Percentiles rank a stretch among this genome's conserved stretches.
These are phyloP conservation scores for Lasioglossum oenotherae DNA, from an alignment of 2,888 invertebrate species.

Conservation along the genomic window DNA sequence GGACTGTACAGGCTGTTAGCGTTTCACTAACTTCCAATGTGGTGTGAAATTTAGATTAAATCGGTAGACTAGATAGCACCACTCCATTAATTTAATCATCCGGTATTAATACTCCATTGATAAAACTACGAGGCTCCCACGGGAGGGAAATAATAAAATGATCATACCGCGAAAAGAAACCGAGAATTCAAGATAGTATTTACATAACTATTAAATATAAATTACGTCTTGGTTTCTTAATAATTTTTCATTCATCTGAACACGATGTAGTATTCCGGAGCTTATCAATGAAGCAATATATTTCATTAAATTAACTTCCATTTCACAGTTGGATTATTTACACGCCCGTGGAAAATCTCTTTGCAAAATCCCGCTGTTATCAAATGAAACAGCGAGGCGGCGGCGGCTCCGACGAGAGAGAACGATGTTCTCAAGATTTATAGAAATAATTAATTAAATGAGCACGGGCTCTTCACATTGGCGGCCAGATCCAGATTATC, in stretches of 20 bases:
- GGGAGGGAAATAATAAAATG: neutral
- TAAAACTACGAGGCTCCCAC: neutral
- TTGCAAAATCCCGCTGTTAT: neutral
- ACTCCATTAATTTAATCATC: neutral
- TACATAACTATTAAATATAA: too few relatives aligned
- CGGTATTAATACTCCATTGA: neutral
- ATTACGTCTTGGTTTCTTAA: neutral
- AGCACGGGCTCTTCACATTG: neutral
- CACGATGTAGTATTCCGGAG: neutral
- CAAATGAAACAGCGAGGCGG: neutral
- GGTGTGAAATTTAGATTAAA: neutral
- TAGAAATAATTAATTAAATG: conserved; percentile 9
- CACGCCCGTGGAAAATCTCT: neutral
- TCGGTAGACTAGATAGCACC: neutral
- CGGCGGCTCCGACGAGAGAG: neutral
- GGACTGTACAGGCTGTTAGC: neutral
- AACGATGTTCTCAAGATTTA: neutral
- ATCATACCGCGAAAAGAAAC: neutral
- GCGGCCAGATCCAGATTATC: neutral
- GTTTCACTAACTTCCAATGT: neutral
- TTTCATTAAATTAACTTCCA: neutral
- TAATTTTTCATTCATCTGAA: neutral
- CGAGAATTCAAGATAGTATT: neutral
- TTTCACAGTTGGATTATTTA: neutral
- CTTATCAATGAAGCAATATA: neutral